Percentiles rank a stretch among this genome's conserved stretches.
Evolutionary conservation across 2,888 invertebrate species (phyloP).

Genomic region (Macrosoma leucophasiata): DNA sequence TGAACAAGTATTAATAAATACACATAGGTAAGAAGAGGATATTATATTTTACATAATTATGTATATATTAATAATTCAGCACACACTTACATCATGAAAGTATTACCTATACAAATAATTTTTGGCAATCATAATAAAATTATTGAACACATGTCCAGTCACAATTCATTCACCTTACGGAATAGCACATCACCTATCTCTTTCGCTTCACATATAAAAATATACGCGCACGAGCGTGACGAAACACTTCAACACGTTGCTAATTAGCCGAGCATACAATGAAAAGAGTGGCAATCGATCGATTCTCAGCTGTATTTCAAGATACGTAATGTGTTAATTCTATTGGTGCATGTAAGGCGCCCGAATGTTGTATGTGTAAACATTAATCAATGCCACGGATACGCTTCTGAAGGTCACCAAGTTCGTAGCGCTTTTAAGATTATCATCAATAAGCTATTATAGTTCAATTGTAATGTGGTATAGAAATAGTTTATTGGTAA

Average conservation of each 20-base stretch:
- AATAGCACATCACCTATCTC: slow-evolving; percentile 35
- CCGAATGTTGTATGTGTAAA: slow-evolving; percentile 65
- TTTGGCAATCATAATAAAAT: too few relatives aligned
- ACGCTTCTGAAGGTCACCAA: slow-evolving; percentile 52
- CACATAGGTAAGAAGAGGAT: not conserved
- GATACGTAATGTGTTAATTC: slow-evolving; percentile 36
- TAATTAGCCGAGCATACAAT: slow-evolving; percentile 58
- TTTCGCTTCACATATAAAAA: slow-evolving; percentile 34
- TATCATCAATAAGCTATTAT: slow-evolving; percentile 11
- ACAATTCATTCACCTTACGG: slow-evolving; percentile 54
- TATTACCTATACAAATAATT: too few relatives aligned
- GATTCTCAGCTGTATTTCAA: slow-evolving; percentile 42
- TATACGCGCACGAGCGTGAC: slow-evolving; percentile 45
- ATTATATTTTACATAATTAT: too few relatives aligned
- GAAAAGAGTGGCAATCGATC: slow-evolving; percentile 28
- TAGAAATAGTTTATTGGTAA: slow-evolving; percentile 2
- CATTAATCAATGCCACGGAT: slow-evolving; percentile 67
- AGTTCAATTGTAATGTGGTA: slow-evolving; percentile 5
- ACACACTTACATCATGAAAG: too few relatives aligned
- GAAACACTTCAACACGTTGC: slow-evolving; percentile 48
- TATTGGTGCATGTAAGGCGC: slow-evolving; percentile 28
- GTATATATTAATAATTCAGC: too few relatives aligned
- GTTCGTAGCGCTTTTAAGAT: slow-evolving; percentile 43
- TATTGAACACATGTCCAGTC: slow-evolving; percentile 33
- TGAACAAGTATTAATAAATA: too few relatives aligned